A percentile compares a stretch with the other conserved stretches of the same genome.
These are phyloP conservation scores for Zosterops borbonicus DNA, from an alignment of 2,113 vertebrate genomes.

Conservation along the genomic window DNA sequence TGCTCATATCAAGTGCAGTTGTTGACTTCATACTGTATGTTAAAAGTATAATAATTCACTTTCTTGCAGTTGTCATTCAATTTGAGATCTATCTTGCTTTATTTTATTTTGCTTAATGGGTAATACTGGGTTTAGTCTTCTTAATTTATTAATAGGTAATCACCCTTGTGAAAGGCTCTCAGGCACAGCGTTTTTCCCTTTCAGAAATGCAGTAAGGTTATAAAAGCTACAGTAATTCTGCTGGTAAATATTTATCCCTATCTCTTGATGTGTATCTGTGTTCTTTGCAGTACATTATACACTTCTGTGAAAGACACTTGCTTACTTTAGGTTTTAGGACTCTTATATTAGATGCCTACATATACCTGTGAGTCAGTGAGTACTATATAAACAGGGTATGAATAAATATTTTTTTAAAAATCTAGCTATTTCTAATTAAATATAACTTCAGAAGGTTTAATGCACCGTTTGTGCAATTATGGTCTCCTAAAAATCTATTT, in stretches of 20 bases:
- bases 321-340: neutral
- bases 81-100: neutral
- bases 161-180: neutral
- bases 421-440: neutral
- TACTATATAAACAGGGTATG: neutral
- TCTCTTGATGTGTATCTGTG: neutral
- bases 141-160: conserved; percentile 4
- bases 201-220: neutral
- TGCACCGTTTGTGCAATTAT: neutral
- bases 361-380: neutral
- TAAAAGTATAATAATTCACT: neutral
- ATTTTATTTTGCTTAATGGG: neutral
- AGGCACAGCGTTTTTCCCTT: neutral
- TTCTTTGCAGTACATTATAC: neutral
- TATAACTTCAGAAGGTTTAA: neutral
- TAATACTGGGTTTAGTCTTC: neutral
- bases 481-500: neutral
- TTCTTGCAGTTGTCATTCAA: neutral
- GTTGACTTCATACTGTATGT: neutral
- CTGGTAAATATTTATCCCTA: neutral
- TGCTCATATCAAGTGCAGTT: neutral
- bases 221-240: neutral
- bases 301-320: neutral
- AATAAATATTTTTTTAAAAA: neutral
- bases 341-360: neutral